Conservation (phyloP, 1,140 invertebrate genomes). For the Ectropis grisescens region DNA sequence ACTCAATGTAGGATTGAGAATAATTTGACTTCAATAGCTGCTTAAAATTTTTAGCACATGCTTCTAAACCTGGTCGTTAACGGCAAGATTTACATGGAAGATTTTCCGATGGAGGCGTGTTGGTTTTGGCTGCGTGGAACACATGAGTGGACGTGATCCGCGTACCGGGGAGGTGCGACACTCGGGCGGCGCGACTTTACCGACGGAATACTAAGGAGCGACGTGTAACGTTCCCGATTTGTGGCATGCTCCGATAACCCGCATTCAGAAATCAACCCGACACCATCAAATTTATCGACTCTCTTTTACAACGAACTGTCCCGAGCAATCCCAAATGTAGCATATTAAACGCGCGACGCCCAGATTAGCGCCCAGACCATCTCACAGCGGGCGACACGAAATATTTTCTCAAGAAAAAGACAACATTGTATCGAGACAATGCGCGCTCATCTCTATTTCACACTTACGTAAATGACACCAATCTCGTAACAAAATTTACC, state of each 20-base stretch:
- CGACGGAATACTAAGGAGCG: constrained; percentile 60
- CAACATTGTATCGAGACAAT: constrained; percentile 8
- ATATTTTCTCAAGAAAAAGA: too few species aligned
- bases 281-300: constrained; percentile 59
- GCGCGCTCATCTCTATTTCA: constrained; percentile 16
- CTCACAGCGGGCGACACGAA: too few species aligned
- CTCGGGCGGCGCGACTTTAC: constrained; percentile 36
- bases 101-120: constrained; percentile 50
- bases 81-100: constrained; percentile 65
- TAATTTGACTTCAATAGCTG: too few species aligned
- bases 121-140: constrained; percentile 67
- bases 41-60: constrained; percentile 51
- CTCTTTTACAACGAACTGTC: constrained; percentile 23
- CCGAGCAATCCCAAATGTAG: background rate
- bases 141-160: constrained; percentile 64
- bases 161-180: constrained; percentile 40
- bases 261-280: constrained; percentile 61
- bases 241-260: constrained; percentile 63
- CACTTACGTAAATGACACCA: constrained; percentile 19
- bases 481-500: constrained; percentile 27
- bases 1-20: too few species aligned
- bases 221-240: constrained; percentile 55
- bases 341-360: constrained; percentile 5
- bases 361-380: too few species aligned
- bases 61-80: constrained; percentile 56